A percentile compares a stretch with the other conserved stretches of the same genome.
These are phyloP conservation scores for Solenopsis invicta DNA, from an alignment of 1,140 invertebrate genomes.

Conservation along the genomic window DNA sequence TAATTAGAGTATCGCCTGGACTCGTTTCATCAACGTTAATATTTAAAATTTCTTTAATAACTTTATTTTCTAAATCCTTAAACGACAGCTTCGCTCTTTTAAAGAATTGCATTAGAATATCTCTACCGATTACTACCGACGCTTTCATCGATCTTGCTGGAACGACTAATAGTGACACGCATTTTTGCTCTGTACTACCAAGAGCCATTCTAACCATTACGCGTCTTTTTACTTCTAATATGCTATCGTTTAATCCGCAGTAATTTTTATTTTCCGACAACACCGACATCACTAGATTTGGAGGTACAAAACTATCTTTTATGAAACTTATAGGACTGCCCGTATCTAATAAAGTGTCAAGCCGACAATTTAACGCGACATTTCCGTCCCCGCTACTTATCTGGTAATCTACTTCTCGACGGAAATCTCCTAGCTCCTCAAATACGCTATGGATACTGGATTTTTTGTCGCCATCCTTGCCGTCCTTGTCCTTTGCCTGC, in stretches of 20 bases:
- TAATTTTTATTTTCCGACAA: background rate
- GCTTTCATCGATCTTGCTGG: background rate
- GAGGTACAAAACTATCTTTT: background rate
- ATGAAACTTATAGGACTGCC: slow-evolving; percentile 34
- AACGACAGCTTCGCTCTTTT: background rate
- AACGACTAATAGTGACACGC: background rate
- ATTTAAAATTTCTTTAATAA: background rate
- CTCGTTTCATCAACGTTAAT: background rate
- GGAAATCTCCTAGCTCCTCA: background rate
- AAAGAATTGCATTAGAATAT: background rate
- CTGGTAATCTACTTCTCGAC: background rate
- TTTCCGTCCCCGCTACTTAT: background rate
- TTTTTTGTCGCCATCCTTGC: background rate
- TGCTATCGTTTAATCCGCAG: background rate
- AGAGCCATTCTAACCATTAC: background rate
- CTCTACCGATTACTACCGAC: background rate
- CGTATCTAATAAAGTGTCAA: slow-evolving; percentile 13
- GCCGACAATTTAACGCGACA: background rate
- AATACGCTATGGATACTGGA: background rate
- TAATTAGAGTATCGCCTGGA: background rate
- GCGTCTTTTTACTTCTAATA: background rate
- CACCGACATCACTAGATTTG: background rate
- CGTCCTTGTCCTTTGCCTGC: background rate
- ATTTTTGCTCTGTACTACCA: background rate
- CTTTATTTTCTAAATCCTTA: background rate